Conservation (phyloP, 1,140 invertebrate genomes). For the Kradibia gibbosae region DNA sequence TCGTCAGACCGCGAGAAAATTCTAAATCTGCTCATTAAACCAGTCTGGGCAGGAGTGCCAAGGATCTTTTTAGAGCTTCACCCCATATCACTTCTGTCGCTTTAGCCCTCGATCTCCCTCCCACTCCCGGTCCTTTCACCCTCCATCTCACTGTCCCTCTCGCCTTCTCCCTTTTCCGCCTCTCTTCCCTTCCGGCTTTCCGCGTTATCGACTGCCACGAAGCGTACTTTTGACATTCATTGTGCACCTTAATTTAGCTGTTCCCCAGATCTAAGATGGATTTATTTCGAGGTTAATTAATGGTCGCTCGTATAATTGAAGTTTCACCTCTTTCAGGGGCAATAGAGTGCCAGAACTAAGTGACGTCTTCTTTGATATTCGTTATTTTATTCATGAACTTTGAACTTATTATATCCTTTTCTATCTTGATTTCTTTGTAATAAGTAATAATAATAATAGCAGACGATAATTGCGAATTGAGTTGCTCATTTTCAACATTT, state of each 20-base stretch:
- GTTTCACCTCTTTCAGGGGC: constrained; percentile 35
- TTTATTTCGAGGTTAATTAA: constrained; percentile 50
- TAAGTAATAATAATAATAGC: constrained; percentile 19
- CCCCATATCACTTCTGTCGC: constrained; percentile 1
- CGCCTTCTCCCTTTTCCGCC: constrained; percentile 34
- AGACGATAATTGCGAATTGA: too few relatives aligned
- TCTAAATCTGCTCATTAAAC: constrained; percentile 70
- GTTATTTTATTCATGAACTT: not conserved
- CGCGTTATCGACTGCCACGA: constrained; percentile 39
- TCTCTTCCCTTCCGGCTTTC: constrained; percentile 36
- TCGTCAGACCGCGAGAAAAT: constrained; percentile 71
- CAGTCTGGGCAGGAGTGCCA: constrained; percentile 40
- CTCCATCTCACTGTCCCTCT: not conserved
- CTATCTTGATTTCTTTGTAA: not conserved
- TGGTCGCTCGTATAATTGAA: constrained; percentile 39
- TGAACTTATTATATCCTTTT: constrained; percentile 19
- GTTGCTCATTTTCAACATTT: too few relatives aligned
- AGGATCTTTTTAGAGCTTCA: constrained; percentile 48
- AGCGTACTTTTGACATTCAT: constrained; percentile 47
- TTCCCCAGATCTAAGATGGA: constrained; percentile 41
- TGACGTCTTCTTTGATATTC: constrained; percentile 9
- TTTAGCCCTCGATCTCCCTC: too few relatives aligned
- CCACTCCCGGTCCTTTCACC: not conserved
- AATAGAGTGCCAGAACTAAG: not conserved
- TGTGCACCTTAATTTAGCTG: constrained; percentile 48